Percentiles rank a stretch among this genome's conserved stretches.
Conservation (phyloP, 2,113 vertebrate species). For the Thymallus thymallus region DNA sequence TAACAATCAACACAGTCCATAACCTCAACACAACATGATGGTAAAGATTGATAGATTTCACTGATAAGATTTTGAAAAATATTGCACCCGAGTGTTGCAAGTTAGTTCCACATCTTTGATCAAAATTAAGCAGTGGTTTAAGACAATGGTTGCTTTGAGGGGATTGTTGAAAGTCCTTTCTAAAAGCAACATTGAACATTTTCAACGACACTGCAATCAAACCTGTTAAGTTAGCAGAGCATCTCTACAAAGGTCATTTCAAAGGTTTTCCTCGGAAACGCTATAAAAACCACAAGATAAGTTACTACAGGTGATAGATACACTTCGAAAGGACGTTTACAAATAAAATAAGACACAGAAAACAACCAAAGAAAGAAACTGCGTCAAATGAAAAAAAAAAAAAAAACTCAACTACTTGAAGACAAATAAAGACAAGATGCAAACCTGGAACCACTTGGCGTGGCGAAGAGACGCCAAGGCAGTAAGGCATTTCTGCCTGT, state of each 20-base stretch:
- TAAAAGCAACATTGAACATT: constrained; percentile 34
- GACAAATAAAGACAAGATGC: constrained; percentile 99
- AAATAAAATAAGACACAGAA: constrained; percentile 25
- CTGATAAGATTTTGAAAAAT: constrained; percentile 54
- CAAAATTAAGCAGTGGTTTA: constrained; percentile 31
- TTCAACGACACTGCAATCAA: constrained; percentile 31
- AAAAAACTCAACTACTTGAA: constrained; percentile 86
- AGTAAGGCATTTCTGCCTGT: constrained; percentile 99
- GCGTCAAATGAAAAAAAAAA: constrained; percentile 54
- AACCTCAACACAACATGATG: constrained; percentile 20
- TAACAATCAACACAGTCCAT: constrained; percentile 17
- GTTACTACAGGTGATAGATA: constrained; percentile 56
- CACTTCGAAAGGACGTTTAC: constrained; percentile 52
- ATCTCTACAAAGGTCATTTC: constrained; percentile 56
- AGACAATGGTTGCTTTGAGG: constrained; percentile 5
- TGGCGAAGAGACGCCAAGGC: constrained; percentile 99
- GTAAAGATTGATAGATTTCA: neutral
- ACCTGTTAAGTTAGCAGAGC: constrained; percentile 55
- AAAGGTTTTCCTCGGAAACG: constrained; percentile 60
- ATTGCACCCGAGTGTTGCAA: constrained; percentile 64
- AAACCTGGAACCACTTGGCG: constrained; percentile 99
- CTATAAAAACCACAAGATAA: constrained; percentile 34
- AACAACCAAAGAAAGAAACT: constrained; percentile 58
- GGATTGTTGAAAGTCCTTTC: constrained; percentile 21
- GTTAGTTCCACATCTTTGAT: constrained; percentile 32